Evolutionary conservation across 2,797 vertebrate species (phyloP), one percentile per base, ranked within the genome.

Genomic region (Artibeus lituratus): DNA sequence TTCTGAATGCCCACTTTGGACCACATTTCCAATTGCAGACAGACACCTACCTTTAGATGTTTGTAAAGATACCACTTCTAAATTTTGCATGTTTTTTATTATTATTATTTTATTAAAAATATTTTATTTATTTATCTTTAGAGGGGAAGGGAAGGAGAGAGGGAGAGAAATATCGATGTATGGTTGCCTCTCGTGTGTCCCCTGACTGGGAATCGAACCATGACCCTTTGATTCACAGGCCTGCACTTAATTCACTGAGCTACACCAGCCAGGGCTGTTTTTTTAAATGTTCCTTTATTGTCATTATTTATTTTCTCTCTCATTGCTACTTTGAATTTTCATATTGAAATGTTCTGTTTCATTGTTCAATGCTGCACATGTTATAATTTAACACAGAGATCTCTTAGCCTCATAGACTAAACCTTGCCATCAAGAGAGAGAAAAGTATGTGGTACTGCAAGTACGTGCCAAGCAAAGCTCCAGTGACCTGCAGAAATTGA

Each of bases 251-350:
- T 42, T 7, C 39, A 42, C 39, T 42, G 39, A 42, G 39, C 39
- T 42, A 42, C 39, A 42, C 39, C 39, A 42, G 39, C 39, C 39
- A 42, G 39, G 39, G 39, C 39, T 42, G 39, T 42, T 42, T 42
- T 42, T 42, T 42, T 42, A 4, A 78, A 4, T 51, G 3, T 51
- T 77, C 49, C 35, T 78, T 78, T 55, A 24, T 72, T 92, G 39
- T 26, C 21, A 53, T 1, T 94, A 65, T 16, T 92, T 84, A 85
- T 26, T 90, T 84, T 91, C 72, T 57, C 29, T 81, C 32, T 59
- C 10, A 19, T 73, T 86, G 21, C 49, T 84, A 84, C 18, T 81
- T 76, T 62, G 24, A 95, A 19, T 87, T 96, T 94, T 90, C 78
- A 83, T 59, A 77, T 39, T 51, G 10, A 90, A 85, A 90, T 59